Conservation (phyloP, 2,888 invertebrate species). For the Folsomia candida region DNA sequence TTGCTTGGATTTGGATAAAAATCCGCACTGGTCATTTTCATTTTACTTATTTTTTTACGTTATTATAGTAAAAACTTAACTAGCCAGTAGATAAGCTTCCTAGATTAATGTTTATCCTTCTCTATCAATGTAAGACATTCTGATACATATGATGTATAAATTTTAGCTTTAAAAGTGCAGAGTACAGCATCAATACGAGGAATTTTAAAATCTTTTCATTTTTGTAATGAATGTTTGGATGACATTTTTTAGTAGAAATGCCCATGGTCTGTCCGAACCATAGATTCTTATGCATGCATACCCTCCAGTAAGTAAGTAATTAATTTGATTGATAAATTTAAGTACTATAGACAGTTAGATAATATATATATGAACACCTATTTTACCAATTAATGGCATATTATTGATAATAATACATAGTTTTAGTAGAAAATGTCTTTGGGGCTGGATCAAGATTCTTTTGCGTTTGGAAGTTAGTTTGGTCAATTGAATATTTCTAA, state of each 20-base stretch:
- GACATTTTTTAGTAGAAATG: too few species aligned
- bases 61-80: neutral
- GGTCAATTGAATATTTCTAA: constrained; percentile 9
- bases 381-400: neutral
- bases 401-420: neutral
- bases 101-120: too few species aligned
- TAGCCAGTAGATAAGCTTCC: neutral
- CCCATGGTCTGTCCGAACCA: neutral
- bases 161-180: too few species aligned
- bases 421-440: constrained; percentile 16
- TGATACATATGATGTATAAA: too few species aligned
- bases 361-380: neutral
- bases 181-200: too few species aligned
- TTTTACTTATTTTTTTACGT: neutral
- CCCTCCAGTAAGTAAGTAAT: neutral
- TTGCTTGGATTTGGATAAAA: constrained; percentile 13
- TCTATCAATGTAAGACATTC: too few species aligned
- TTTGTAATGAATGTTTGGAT: too few species aligned
- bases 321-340: neutral
- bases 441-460: constrained; percentile 7
- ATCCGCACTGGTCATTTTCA: constrained; percentile 8
- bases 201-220: too few species aligned
- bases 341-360: too few species aligned
- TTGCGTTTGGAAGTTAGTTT: constrained; percentile 17
- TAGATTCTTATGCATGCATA: neutral